A percentile compares a stretch with the other conserved stretches of the same genome.
Conservation (phyloP, 2,888 invertebrate species). For the Mystacides longicornis region DNA sequence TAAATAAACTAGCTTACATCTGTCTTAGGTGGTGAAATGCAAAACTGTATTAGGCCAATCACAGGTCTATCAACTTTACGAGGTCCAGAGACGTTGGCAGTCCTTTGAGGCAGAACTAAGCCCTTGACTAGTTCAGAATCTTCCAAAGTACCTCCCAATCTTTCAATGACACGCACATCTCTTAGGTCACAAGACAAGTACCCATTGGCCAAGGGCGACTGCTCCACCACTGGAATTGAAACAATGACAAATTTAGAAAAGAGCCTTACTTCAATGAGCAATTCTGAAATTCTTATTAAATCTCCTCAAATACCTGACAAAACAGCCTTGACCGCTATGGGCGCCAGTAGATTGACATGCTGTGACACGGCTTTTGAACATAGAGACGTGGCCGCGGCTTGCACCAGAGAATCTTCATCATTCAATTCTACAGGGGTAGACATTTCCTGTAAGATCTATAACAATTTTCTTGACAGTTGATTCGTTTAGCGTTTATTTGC, state of each 20-base stretch:
- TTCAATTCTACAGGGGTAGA: slow-evolving; percentile 76
- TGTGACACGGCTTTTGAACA: slow-evolving; percentile 99
- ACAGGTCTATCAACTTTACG: slow-evolving; percentile 94
- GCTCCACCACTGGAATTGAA: slow-evolving; percentile 42
- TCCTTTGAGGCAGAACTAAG: slow-evolving; percentile 86
- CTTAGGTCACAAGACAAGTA: slow-evolving; percentile 58
- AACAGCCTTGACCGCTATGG: slow-evolving; percentile 96
- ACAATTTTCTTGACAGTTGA: no score
- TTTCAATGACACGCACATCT: slow-evolving; percentile 95
- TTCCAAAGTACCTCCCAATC: slow-evolving; percentile 94
- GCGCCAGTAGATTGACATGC: slow-evolving; percentile 90
- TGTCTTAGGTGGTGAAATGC: slow-evolving; percentile 98
- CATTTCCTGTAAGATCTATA: slow-evolving; percentile 67
- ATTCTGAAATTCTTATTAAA: no score
- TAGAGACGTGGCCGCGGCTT: slow-evolving; percentile 94
- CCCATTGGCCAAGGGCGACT: slow-evolving; percentile 36
- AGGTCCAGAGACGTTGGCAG: slow-evolving; percentile 86
- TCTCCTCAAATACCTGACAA: slow-evolving; percentile 71
- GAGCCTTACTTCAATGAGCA: no score
- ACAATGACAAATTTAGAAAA: background rate
- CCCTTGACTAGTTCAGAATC: slow-evolving; percentile 95
- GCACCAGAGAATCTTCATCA: slow-evolving; percentile 81
- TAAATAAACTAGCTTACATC: slow-evolving; percentile 57
- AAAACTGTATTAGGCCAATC: slow-evolving; percentile 98
- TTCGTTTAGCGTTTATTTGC: no score